Evolutionary conservation across 1,140 invertebrate genomes (phyloP), one percentile per base, ranked within the genome.

Genomic region (Akabosia matsudoensis): DNA sequence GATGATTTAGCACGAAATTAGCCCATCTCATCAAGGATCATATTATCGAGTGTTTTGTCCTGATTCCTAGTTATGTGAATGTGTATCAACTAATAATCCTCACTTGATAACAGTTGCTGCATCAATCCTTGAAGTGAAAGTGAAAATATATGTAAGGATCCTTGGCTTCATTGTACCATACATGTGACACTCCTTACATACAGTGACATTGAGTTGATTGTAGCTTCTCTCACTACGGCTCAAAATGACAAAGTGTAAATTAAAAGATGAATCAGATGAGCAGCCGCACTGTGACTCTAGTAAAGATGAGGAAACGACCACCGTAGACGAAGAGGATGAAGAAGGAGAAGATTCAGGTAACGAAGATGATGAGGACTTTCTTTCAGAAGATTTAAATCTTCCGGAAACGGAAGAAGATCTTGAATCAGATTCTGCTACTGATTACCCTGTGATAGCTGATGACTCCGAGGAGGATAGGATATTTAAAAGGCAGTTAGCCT

Each of bases 401-500:
- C 70, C 70, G n/a, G 33, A 72, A 13, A 67, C 61, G 26, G 70
- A 72, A 13, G 70, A 72, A n/a, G 70, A 72, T 37, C 16, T 33
- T 2, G 67, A 70, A 16, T 34, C 67, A 33, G 70, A 72, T 14
- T 34, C 37, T 37, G 33, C 18, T 30, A 7, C 70, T 28, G 70
- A 51, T 51, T 51, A 51, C 45, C 70, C 61, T 10, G 61, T 67
- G 13, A 67, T 67, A 16, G 51, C 70, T 30, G 70, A 52, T 33
- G 33, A 54, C 13, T 56, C 37, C 13, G 75, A 74, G 4, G 45
- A 37, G 0, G 34, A 52, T 0, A 33, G 73, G 31, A 74, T 74
- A 16, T 78, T 75, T 34, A 71, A 79, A 37, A 22, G 79, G 33
- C 79, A 79, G 30, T 22, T 79, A 7, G 52, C 73, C 7, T 79